Conservation (phyloP, 2,113 vertebrate species). For the Cryptomyrus ogoouensis region DNA sequence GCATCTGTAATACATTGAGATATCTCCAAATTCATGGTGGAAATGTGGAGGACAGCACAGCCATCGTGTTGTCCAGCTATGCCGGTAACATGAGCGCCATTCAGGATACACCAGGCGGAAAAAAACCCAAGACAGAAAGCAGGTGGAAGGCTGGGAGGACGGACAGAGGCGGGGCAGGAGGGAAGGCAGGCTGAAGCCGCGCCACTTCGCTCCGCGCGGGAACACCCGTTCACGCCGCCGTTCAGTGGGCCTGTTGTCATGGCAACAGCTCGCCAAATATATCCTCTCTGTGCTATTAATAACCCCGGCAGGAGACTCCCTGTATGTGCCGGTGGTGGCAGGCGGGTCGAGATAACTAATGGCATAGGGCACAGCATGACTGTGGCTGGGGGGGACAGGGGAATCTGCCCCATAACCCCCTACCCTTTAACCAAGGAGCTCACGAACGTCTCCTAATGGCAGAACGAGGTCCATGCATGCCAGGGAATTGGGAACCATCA, state of each 20-base stretch:
- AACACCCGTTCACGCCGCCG: constrained; percentile 58
- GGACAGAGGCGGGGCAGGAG: constrained; percentile 14
- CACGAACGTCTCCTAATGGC: neutral
- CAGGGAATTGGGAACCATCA: neutral
- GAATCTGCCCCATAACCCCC: neutral
- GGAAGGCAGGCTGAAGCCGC: constrained; percentile 32
- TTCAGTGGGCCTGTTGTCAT: constrained; percentile 65
- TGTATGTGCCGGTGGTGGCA: constrained; percentile 26
- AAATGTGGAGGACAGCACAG: neutral
- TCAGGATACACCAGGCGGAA: neutral
- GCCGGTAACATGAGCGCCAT: neutral
- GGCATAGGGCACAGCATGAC: neutral
- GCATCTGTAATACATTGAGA: neutral
- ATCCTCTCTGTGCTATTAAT: constrained; percentile 60
- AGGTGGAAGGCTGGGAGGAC: constrained; percentile 1
- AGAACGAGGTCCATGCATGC: neutral
- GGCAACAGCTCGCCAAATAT: constrained; percentile 74
- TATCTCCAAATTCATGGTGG: neutral
- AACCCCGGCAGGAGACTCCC: constrained; percentile 34
- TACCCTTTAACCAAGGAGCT: neutral
- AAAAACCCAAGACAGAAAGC: constrained; percentile 28
- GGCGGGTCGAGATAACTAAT: neutral
- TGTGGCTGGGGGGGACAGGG: neutral
- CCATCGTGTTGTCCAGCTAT: neutral
- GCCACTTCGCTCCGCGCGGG: constrained; percentile 49